Conservation (phyloP, 1,140 invertebrate species). For the Yoshiicerus persimilis region DNA sequence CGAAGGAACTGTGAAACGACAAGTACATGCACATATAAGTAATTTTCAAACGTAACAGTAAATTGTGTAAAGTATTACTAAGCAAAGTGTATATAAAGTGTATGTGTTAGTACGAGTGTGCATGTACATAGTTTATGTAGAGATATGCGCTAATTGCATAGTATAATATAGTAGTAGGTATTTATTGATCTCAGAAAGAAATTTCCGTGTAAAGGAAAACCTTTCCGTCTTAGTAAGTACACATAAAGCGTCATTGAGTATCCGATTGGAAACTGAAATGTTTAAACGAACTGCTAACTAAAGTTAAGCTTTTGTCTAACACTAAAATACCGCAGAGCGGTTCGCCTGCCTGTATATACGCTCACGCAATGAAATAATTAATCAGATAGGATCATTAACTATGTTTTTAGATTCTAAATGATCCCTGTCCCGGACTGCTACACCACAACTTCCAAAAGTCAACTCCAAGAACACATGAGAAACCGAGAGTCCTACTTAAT, state of each 20-base stretch:
- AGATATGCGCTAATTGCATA: neutral
- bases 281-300: neutral
- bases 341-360: neutral
- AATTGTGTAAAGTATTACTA: neutral
- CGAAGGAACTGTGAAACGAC: neutral
- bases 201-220: neutral
- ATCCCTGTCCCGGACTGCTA: neutral
- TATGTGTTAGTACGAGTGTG: no score
- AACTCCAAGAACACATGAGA: neutral
- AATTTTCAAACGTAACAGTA: neutral
- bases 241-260: neutral
- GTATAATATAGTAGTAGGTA: neutral
- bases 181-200: neutral
- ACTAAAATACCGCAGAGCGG: neutral
- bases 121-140: neutral
- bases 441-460: no score
- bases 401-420: neutral
- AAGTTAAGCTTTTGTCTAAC: neutral
- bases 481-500: neutral
- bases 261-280: neutral
- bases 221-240: neutral
- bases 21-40: neutral
- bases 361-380: slow-evolving; percentile 36
- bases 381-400: slow-evolving; percentile 24
- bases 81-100: neutral